Base-by-base conservation (phyloP, 1,140 invertebrate genomes). In the Lordiphosa mommai region DNA sequence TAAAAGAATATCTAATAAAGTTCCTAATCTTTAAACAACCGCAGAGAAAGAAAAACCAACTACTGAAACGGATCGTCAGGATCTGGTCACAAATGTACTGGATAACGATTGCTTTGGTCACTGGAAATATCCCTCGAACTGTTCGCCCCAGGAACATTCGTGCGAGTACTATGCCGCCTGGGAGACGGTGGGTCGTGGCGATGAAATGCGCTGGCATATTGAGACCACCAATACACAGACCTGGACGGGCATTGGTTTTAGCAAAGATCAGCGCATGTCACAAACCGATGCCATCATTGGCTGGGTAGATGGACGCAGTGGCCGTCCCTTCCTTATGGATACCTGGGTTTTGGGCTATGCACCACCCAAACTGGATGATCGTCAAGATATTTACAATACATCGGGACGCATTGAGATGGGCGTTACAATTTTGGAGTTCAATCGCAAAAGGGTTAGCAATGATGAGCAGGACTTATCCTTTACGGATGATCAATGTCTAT, bases 211-310 rank as follows among this genome's bases (percentile, higher is more conserved):
- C 16, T 99, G 99, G 89, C 95, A 93, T 2, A 94, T 99, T n/a
- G 92, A 93, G 10, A 97, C 96, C 0, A 93, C 92, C 7, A 91
- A 96, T 59, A 93, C 92, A 0, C 93, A 96, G 56, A 92, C 92
- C 8, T 99, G 98, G 98, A 98, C 97, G 2, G 98, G 97, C 2
- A 96, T 99, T 61, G 97, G 94, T 8, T 98, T 99, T 89, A 97
- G 96, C 20, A 91, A 96, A 49, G 93, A 96, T 77, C 93, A 93
- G 55, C 93, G 92, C 86, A 98, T 98, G 96, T 89, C 88, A 8
- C 88, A 88, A 34, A 88, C 88, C 1, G 88, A 89, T 49, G 63
- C 95, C 0, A 92, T 98, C 5, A 90, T 98, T 9, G 96, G 96
- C 6, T 97, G 95, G 94, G 93, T 97, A 7, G 95, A 96, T 76